A percentile compares a stretch with the other conserved stretches of the same genome.
Conservation (phyloP, 1,140 invertebrate genomes). For the Drosophila repletoides region DNA sequence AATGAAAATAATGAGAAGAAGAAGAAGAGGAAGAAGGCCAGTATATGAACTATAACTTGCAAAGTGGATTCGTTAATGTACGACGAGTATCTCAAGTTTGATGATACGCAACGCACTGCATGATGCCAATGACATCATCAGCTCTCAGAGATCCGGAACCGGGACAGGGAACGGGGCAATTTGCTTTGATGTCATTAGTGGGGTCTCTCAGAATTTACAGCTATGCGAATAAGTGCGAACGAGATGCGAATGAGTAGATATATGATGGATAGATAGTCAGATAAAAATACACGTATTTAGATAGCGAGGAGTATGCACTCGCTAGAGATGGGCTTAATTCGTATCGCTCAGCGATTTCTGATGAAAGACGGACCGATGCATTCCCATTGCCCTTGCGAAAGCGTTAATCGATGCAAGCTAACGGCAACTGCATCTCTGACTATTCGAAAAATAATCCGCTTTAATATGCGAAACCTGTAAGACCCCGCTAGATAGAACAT, state of each 20-base stretch:
- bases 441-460: constrained; percentile 23
- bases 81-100: no score
- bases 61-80: constrained; percentile 29
- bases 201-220: constrained; percentile 53
- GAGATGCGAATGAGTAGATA: constrained; percentile 3
- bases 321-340: constrained; percentile 8
- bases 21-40: background rate
- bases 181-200: constrained; percentile 62
- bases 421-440: constrained; percentile 10
- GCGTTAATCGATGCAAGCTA: constrained; percentile 28
- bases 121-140: constrained; percentile 66
- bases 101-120: constrained; percentile 56
- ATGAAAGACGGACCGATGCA: background rate
- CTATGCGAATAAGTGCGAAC: constrained; percentile 28
- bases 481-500: constrained; percentile 3
- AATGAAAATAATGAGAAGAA: no score
- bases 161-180: background rate
- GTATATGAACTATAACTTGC: constrained; percentile 15
- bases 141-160: background rate
- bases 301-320: no score
- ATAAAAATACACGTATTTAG: background rate
- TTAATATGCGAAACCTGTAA: constrained; percentile 3
- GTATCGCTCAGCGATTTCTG: background rate
- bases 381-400: constrained; percentile 14
- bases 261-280: background rate